Conservation (phyloP, 2,888 invertebrate genomes). For the Netelia inedita region DNA sequence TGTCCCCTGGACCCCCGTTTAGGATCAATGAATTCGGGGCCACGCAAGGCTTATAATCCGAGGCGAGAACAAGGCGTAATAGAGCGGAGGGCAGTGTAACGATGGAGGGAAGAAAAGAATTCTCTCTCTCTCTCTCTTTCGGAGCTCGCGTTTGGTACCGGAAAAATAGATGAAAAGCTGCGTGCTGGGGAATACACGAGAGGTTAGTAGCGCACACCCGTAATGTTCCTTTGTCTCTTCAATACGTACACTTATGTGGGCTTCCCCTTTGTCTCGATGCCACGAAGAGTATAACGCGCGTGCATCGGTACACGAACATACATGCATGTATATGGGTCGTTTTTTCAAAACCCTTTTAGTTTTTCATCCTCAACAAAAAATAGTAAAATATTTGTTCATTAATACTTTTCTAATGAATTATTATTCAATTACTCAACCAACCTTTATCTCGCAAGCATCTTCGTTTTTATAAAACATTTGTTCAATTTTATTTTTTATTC, state of each 20-base stretch:
- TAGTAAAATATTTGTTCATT: too few relatives aligned
- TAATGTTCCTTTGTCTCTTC: constrained; percentile 67
- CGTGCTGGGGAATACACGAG: constrained; percentile 3
- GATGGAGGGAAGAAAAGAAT: constrained; percentile 11
- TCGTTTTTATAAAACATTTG: not conserved
- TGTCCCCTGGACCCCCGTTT: constrained; percentile 51
- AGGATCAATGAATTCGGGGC: constrained; percentile 69
- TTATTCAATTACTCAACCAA: not conserved
- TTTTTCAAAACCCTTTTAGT: not conserved
- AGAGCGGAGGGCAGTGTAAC: not conserved
- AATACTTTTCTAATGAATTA: not conserved
- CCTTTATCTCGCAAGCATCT: not conserved
- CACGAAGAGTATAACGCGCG: constrained; percentile 12
- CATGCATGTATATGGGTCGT: not conserved
- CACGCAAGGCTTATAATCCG: constrained; percentile 32
- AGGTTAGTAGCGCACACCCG: not conserved
- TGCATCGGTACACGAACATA: not conserved
- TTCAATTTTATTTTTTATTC: too few relatives aligned
- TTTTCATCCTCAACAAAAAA: not conserved
- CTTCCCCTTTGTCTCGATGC: constrained; percentile 32
- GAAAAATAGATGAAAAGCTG: constrained; percentile 57
- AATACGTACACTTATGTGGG: constrained; percentile 24
- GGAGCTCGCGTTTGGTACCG: not conserved
- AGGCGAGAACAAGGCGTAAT: constrained; percentile 26
- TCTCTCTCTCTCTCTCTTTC: too few relatives aligned